Conservation (phyloP, 2,888 invertebrate species). For the Drosophila koepferae region DNA sequence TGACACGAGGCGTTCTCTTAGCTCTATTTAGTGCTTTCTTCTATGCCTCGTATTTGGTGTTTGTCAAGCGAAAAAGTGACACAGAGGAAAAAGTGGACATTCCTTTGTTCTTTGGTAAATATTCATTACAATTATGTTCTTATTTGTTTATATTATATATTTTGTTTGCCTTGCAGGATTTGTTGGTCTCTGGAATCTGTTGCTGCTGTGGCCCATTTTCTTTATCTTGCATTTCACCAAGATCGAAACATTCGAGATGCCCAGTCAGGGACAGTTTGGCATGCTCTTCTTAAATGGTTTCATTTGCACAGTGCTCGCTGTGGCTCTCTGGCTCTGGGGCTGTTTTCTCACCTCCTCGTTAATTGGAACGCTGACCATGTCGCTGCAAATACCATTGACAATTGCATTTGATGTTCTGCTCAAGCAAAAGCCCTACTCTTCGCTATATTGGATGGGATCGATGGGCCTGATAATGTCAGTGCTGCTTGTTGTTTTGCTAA, state of each 20-base stretch:
- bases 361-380: slow-evolving; percentile 94
- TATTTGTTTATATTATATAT: not conserved
- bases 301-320: slow-evolving; percentile 95
- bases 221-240: slow-evolving; percentile 93
- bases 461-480: slow-evolving; percentile 89
- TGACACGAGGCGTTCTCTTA: slow-evolving; percentile 92
- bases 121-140: not conserved
- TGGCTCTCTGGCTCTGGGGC: slow-evolving; percentile 97
- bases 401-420: slow-evolving; percentile 93
- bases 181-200: slow-evolving; percentile 95
- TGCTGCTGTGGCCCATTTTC: slow-evolving; percentile 95
- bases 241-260: slow-evolving; percentile 94
- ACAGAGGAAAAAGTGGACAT: slow-evolving; percentile 97
- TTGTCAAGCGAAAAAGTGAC: slow-evolving; percentile 93
- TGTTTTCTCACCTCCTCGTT: slow-evolving; percentile 96
- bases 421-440: slow-evolving; percentile 89
- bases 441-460: slow-evolving; percentile 91
- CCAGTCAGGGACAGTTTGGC: slow-evolving; percentile 92
- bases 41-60: slow-evolving; percentile 95
- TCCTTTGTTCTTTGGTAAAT: slow-evolving; percentile 96
- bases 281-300: slow-evolving; percentile 93
- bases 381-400: slow-evolving; percentile 94
- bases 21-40: slow-evolving; percentile 94
- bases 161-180: slow-evolving; percentile 89
- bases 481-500: slow-evolving; percentile 88